Evolutionary conservation across 2,888 invertebrate species (phyloP), one percentile per base, ranked within the genome.

Genomic region (Callimorpha dominula): DNA sequence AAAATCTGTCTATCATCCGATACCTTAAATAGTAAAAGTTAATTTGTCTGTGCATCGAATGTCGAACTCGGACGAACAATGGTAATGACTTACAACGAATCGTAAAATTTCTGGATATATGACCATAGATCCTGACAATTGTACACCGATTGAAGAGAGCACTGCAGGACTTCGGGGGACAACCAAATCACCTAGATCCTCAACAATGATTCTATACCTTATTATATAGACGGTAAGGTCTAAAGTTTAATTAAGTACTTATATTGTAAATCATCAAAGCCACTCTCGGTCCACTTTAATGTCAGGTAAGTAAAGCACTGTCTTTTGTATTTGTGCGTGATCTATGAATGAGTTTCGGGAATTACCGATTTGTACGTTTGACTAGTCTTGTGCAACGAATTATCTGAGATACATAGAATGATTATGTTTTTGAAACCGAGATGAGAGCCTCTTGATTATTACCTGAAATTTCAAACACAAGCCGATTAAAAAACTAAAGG

Each of bases 71-170:
- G 88, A 85, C 82, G 86, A 78, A 86, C 81, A 83, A 89, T 87
- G 80, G 82, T 83, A 84, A 86, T 91, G 89, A 94, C 89, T 89
- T 91, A 94, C 88, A 92, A 87, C 89, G 73, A 83, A 87, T 90
- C 92, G 90, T 94, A 92, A 94, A 94, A 91, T 88, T 88, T 79
- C 81, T 83, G 92, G 88, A 94, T 90, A 91, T 93, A 93, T 89
- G 91, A 90, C 83, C 81, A 78, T 85, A 81, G 79, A 87, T 71
- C 80, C 84, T 88, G 88, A 90, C 92, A 92, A 92, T 93, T 91
- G 85, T 78, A 75, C 86, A 88, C 85, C 90, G 90, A 92, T 92
- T 91, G 92, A 90, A 85, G 86, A 89, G 86, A 86, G 83, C 89
- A 85, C 90, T 87, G 87, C 87, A 88, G 86, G 86, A 86, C 86